Evolutionary conservation across 2,797 vertebrate species (phyloP), one percentile per base, ranked within the genome.

Genomic region (Sebastes variabilis): DNA sequence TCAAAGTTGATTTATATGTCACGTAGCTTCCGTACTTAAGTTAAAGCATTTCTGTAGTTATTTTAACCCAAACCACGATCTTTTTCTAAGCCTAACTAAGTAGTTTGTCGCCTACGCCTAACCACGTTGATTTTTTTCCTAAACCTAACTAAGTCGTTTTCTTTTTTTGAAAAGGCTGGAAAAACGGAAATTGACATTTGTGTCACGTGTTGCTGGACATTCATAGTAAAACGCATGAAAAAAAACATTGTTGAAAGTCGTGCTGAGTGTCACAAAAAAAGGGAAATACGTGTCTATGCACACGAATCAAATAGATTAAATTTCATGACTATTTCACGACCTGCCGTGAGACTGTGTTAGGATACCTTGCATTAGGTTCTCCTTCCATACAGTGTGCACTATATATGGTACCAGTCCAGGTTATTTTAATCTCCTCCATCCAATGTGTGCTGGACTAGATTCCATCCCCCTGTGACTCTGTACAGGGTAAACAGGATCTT

Each of bases 401-500:
- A 13, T 7, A 46, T 16, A 38, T 36, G 66, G 8, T 30, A 75
- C 58, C 36, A 25, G 34, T 67, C 65, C 12, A 73, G 20, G 55
- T 68, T 52, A 49, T 83, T 76, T 82, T 11, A 38, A 46, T 60
- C 29, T 62, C 56, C 20, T 83, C 20, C 7, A 76, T 58, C 52
- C 29, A 42, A 4, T 77, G 22, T 59, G 71, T 76, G 69, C 29
- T 66, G 59, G 52, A 79, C 22, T 64, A 61, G 24, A 78, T 62
- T 82, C n/a, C 34, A 34, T 38, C 56, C 66, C 72, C 60, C 36
- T 46, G 54, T 68, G 64, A 60, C 61, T 77, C 38, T 32, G 55
- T 55, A 56, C 54, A 79, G 72, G 65, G 67, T 77, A 87, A 87
- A 89, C 81, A 82, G 70, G 66, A 83, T 82, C 66, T 83, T 49